A percentile compares a stretch with the other conserved stretches of the same genome.
Conservation (phyloP, 2,888 invertebrate species). For the Pheosia tremula region DNA sequence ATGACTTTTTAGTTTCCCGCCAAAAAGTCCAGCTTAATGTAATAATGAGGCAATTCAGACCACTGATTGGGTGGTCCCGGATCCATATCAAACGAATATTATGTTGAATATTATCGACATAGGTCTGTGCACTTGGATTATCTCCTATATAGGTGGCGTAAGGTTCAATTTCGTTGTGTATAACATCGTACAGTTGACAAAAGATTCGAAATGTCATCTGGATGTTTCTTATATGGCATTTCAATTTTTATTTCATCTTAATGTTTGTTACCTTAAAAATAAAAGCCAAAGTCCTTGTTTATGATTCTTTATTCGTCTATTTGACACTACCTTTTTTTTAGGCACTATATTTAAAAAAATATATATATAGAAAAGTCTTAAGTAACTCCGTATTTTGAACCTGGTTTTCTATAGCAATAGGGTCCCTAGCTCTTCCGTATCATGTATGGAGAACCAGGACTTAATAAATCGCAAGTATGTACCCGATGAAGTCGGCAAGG, state of each 20-base stretch:
- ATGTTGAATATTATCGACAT: too few species aligned
- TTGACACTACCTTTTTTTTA: too few species aligned
- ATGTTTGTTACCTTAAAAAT: too few species aligned
- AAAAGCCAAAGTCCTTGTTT: too few species aligned
- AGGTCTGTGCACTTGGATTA: too few species aligned
- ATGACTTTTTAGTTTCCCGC: too few species aligned
- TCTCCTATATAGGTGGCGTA: too few species aligned
- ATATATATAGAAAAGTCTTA: too few species aligned
- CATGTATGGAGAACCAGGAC: conserved; percentile 12
- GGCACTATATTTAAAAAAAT: too few species aligned
- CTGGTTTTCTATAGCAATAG: background rate
- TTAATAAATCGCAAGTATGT: conserved; percentile 56
- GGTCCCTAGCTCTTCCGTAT: background rate
- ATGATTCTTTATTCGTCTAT: too few species aligned
- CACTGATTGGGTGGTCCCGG: conserved; percentile 55
- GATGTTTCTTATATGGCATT: background rate
- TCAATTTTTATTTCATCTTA: background rate
- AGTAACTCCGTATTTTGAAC: too few species aligned
- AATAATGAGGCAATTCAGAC: conserved; percentile 35
- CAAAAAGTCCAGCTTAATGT: conserved; percentile 55
- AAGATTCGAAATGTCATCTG: conserved; percentile 56
- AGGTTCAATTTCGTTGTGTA: too few species aligned
- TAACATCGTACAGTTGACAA: conserved; percentile 38
- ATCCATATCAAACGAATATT: conserved; percentile 48
- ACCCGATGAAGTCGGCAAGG: conserved; percentile 56